phyloP scores from a whole-genome alignment of 2,113 vertebrate species.

The Sula dactylatra region DNA sequence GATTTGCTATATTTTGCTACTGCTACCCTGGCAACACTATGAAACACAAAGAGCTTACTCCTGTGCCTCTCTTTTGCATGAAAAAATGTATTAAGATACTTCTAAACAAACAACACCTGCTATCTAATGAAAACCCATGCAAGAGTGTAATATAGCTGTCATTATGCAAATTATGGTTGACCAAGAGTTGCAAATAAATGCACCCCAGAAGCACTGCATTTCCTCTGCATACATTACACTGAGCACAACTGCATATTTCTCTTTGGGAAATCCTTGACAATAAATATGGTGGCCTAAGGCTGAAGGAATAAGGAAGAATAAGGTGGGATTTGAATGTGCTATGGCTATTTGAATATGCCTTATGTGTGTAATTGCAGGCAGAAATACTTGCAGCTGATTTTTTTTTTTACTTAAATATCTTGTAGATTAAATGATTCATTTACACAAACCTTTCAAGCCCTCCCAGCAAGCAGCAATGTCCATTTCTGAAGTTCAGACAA shows the following conservation, averaged over 20 bases:
- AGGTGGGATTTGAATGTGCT: neutral
- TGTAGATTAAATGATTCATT: neutral
- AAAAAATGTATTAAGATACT: neutral
- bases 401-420: neutral
- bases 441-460: neutral
- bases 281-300: neutral
- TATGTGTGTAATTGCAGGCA: neutral
- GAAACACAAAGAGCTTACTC: slow-evolving; percentile 44
- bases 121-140: neutral
- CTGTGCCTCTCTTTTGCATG: neutral
- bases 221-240: neutral
- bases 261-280: neutral
- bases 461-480: neutral
- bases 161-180: neutral
- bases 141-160: neutral
- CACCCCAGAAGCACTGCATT: neutral
- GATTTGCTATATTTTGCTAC: slow-evolving; percentile 50
- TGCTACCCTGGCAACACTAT: slow-evolving; percentile 51
- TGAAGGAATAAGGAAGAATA: neutral
- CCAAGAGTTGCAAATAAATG: neutral
- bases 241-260: neutral
- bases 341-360: neutral
- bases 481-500: neutral
- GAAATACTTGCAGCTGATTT: neutral
- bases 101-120: slow-evolving; percentile 16